Base-by-base conservation (phyloP, 1,140 invertebrate genomes). In the Psilanteris sp. region DNA sequence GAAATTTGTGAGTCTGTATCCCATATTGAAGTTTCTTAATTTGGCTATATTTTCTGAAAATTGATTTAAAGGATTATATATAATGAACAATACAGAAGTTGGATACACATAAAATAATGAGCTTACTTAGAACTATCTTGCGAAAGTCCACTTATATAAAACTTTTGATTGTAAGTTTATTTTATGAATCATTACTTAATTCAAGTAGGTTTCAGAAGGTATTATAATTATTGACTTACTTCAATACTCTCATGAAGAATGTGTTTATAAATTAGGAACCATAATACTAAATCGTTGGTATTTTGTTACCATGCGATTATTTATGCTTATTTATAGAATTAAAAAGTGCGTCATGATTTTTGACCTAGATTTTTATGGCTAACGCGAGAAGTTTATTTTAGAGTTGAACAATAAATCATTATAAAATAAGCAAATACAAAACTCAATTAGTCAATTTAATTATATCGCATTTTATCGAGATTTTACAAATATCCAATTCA, bases 151-250 rank as follows among this genome's bases (percentile, higher is more conserved):
- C 52, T 68, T 68, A 50, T 32, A 41, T 18, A 24, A 67, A 57
- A 57, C 15, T 57, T 67, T 67, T 55, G 50, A 55, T 68, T 50
- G 24, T 50, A 70, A 57, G 34, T 59, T 50, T 70, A 55, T 70
- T 59, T 70, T 52, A 52, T 59, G 29, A 59, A 57, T 57, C 27
- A 50, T 68, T 48, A 67, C 26, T 55, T 55, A 37, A 39, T 67
- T 67, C 39, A 39, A 67, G 48, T 31, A 50, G 44, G 34, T 32
- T 41, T 52, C 10, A 26, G 16, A 36, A 7, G 13, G 26, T 43
- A 52, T 64, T 52, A 64, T 43, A 50, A 52, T 52, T 50, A 52
- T 64, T 64, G 46, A 24, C 36, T 34, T 64, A 32, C 11, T 22
- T 24, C 11, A 8, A 13, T 27, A 10, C 8, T n/a, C n/a, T n/a